phyloP scores from a whole-genome alignment of 2,888 invertebrate species.

The Drosophila imparisetae region DNA sequence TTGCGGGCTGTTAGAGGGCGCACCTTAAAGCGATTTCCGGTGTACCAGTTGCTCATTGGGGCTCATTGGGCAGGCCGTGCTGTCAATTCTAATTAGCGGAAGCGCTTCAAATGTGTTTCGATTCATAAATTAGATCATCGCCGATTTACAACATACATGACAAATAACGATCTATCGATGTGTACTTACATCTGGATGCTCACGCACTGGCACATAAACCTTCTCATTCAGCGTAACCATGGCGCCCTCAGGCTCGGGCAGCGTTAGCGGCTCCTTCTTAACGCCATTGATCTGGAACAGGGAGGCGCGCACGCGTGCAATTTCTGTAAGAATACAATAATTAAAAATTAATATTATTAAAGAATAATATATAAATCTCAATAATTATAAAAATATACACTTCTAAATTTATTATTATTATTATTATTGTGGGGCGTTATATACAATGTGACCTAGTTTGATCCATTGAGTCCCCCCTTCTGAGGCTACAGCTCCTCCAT shows the following conservation, averaged over 20 bases:
- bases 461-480: not conserved
- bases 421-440: not conserved
- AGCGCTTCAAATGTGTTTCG: conserved; percentile 68
- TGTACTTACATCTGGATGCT: conserved; percentile 99
- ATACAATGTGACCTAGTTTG: not conserved
- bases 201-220: conserved; percentile 99
- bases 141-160: conserved; percentile 4
- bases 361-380: not conserved
- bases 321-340: conserved; percentile 90
- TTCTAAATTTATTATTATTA: not conserved
- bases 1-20: conserved; percentile 61
- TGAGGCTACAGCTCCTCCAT: not conserved
- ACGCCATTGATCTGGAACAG: conserved; percentile 99
- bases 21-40: conserved; percentile 83
- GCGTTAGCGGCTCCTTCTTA: conserved; percentile 95
- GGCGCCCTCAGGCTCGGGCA: conserved; percentile 96
- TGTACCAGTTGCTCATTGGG: conserved; percentile 83
- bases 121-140: conserved; percentile 71
- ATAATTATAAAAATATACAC: not conserved
- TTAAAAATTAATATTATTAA: conserved; percentile 15
- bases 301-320: conserved; percentile 98
- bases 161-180: not conserved
- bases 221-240: conserved; percentile 98
- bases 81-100: conserved; percentile 83
- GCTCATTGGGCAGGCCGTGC: conserved; percentile 67